Evolutionary conservation across 2,113 vertebrate species (phyloP), one percentile per base, ranked within the genome.

Genomic region (Pseudonaja textilis): DNA sequence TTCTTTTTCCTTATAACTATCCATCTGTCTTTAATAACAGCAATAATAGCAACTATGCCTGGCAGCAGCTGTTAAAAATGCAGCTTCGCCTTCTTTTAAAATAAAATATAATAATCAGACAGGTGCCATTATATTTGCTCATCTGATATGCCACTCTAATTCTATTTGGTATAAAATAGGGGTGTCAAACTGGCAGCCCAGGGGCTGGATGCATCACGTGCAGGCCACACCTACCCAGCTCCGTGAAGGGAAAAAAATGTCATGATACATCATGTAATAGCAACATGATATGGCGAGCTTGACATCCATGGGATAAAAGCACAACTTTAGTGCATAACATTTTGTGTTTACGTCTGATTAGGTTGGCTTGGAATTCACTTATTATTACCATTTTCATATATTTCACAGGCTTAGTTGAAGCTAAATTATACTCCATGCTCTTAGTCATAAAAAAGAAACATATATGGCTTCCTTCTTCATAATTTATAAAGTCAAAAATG

Each of bases 21-120:
- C 64, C 89, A 45, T 85, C 64, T 94, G 93, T 34, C 42, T 94
- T 90, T 89, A 42, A 69, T 88, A 92, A 26, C 20, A 56, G n/a
- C 29, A 55, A 22, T 22, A 88, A 81, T 81, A 81, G 74, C 74
- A 42, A 81, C 74, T 81, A 81, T 81, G 74, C 34, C 34, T 42
- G 74, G 18, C 87, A 88, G 20, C 87, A 39, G 52, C 50, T 88
- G 3, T 34, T 54, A 55, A 29, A 54, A 88, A 88, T 47, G 14
- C 26, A 88, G 87, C 47, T 29, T 54, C 50, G 10, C 42, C 42
- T 87, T 26, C 25, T 26, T 50, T 47, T n/a, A 88, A 88, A 55
- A 54, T 88, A 88, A 88, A 54, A 54, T 54, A n/a, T 14, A 16
- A 34, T 69, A 4, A 18, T 29, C 14, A 54, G 50, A n/a, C 45